Base-by-base conservation (phyloP, 1,140 invertebrate genomes). In the Pantala flavescens region DNA sequence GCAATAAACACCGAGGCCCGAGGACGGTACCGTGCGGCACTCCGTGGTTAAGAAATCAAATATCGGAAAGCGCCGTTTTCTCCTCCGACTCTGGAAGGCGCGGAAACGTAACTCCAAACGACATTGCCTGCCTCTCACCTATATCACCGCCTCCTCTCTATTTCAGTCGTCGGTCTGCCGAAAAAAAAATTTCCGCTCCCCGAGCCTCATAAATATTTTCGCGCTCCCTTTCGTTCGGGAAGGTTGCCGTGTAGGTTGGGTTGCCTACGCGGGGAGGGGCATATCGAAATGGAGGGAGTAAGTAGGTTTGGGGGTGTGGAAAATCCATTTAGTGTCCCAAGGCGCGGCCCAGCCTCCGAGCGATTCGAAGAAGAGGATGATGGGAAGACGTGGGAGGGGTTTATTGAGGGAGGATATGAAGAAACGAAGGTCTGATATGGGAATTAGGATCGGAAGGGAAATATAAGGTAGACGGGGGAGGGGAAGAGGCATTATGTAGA, bases 311-410 rank as follows among this genome's bases (percentile, higher is more conserved):
- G 49, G 49, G 49, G 49, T 63, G 49, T 19, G n/a, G 49, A 63
- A 63, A 63, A 63, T 63, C 49, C 49, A 63, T 63, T 63, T 63
- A 63, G 49, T 63, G 16, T 63, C 49, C 49, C 49, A 63, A 63
- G 49, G n/a, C 49, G 49, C 28, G n/a, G n/a, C 49, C 49, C 49
- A 63, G n/a, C 49, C 49, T 21, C 49, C 49, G n/a, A 63, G 49
- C 49, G 49, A 63, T 63, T 63, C n/a, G 49, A 63, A 63, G 49
- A 21, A 19, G 49, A 63, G n/a, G 49, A 21, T 63, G 49, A 63
- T 19, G 49, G 49, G 28, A 36, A 36, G 28, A 9, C 2, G 49
- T 21, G 49, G 49, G 49, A 63, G n/a, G 49, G n/a, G 49, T 19
- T 21, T 21, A 21, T 63, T 16, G 49, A 63, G 49, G 49, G 49